Evolutionary conservation across 1,140 invertebrate genomes (phyloP), one percentile per base, ranked within the genome.

Genomic region (Stegodyphus dumicola): DNA sequence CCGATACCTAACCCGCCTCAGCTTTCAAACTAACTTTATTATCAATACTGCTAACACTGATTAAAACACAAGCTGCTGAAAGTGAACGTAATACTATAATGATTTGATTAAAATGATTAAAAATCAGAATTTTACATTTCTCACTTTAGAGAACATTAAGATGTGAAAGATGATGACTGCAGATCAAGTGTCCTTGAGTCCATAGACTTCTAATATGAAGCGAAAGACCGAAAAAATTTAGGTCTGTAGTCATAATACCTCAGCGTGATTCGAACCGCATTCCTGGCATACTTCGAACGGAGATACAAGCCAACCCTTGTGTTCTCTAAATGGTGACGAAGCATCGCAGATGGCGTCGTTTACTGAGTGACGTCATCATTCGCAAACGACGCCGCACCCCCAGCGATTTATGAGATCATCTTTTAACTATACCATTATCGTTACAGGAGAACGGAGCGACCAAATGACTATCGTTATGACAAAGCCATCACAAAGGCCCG

Each of bases 351-450:
- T 65, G 77, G 77, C 77, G 77, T 77, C 76, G 64, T 77, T 33
- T 33, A 33, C 33, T 33, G 67, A 18, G 51, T 83, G 79, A 83
- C 79, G 79, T 83, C 79, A 83, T 60, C 77, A 71, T 51, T 80
- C 79, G 70, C 64, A 73, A 80, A 80, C 60, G 78, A 80, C 69
- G 78, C 15, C 79, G 70, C 56, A 48, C 64, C 70, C 33, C 33
- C 33, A 33, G 33, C 33, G 33, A 33, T 33, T 80, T 80, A 80
- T 73, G 78, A 64, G 67, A 64, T 71, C 65, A 80, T 80, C 78
- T 80, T 71, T 80, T 80, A 80, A 80, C 78, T 80, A 80, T 71
- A 80, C 78, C 69, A 80, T 80, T 71, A 80, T 71, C 78, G 78
- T 79, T 79, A 79, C 65, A 18, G 77, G 33, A 18, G 33, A 79